Percentiles rank a stretch among this genome's conserved stretches.
Conservation (phyloP, 2,888 invertebrate genomes). For the Tetragnatha montana region DNA sequence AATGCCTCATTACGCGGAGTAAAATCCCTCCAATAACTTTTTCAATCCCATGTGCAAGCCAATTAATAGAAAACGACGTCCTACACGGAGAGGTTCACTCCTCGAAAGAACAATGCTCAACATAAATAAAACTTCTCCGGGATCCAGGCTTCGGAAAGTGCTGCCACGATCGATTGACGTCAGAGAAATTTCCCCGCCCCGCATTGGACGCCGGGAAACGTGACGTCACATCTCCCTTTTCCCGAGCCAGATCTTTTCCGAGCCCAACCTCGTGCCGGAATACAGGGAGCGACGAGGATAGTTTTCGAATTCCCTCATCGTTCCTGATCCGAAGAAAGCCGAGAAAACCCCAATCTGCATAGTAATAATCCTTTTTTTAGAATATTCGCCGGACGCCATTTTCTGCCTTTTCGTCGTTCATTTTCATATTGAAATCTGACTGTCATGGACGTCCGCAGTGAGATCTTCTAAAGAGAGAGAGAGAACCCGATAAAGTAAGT, state of each 20-base stretch:
- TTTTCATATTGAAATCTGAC: background rate
- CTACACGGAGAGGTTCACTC: background rate
- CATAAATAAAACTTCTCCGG: background rate
- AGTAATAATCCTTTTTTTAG: background rate
- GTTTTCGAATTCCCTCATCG: constrained; percentile 19
- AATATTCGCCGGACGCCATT: constrained; percentile 3
- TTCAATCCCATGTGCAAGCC: background rate
- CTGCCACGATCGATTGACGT: constrained; percentile 66
- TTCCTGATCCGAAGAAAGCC: background rate
- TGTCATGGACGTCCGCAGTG: constrained; percentile 24
- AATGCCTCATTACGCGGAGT: background rate
- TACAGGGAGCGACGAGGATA: constrained; percentile 28
- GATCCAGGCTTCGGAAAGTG: constrained; percentile 35
- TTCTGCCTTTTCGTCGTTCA: background rate
- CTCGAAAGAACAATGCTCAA: background rate
- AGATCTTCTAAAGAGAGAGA: background rate
- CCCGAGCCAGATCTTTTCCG: constrained; percentile 22
- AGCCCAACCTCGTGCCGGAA: constrained; percentile 45
- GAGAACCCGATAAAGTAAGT: constrained; percentile 24
- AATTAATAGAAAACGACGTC: background rate
- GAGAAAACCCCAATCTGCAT: background rate
- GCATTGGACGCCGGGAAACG: constrained; percentile 38
- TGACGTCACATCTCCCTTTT: constrained; percentile 41
- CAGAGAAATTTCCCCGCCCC: constrained; percentile 48
- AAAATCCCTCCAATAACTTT: background rate